A percentile compares a stretch with the other conserved stretches of the same genome.
Conservation (phyloP, 1,140 invertebrate genomes). For the Ceratosolen fusciceps region DNA sequence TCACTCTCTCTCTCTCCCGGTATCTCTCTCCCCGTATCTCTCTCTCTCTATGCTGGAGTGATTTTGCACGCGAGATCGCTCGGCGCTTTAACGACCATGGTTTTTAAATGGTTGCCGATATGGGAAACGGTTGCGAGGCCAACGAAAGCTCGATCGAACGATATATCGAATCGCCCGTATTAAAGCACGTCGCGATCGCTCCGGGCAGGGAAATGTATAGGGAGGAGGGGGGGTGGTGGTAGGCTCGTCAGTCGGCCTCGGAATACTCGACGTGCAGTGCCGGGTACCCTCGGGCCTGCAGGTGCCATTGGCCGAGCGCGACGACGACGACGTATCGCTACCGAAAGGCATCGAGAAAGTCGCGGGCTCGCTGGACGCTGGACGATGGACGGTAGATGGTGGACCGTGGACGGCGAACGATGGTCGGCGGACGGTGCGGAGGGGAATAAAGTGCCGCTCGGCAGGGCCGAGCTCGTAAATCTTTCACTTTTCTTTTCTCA, state of each 20-base stretch:
- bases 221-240: no score
- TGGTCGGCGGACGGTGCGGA: neutral
- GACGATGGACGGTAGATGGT: no score
- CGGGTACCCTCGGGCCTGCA: no score
- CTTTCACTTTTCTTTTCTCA: slow-evolving; percentile 32
- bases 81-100: slow-evolving; percentile 25
- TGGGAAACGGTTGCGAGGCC: neutral
- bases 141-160: neutral
- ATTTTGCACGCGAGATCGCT: slow-evolving; percentile 19
- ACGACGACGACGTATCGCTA: slow-evolving; percentile 22
- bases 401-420: slow-evolving; percentile 9
- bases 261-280: no score
- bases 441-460: neutral
- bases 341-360: slow-evolving; percentile 30
- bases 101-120: slow-evolving; percentile 2
- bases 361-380: no score
- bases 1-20: no score
- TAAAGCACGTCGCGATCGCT: no score
- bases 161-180: no score
- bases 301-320: neutral
- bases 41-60: no score
- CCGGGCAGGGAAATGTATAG: no score
- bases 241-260: no score
- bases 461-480: slow-evolving; percentile 32
- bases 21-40: no score